phyloP scores from a whole-genome alignment of 2,113 vertebrate species.

The Corynorhinus townsendii region DNA sequence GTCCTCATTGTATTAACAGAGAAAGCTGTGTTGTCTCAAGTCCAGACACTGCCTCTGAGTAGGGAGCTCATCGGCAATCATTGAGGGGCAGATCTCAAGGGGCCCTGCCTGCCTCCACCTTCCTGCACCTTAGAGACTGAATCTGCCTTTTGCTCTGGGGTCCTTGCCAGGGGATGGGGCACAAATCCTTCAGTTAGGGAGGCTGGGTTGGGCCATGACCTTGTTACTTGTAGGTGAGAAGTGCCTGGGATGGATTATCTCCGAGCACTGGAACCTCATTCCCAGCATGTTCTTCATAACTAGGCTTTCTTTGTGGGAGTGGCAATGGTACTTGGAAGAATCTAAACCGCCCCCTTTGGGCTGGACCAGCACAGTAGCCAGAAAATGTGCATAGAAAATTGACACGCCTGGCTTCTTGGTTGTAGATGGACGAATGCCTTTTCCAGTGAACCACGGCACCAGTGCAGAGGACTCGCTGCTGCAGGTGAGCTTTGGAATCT shows the following conservation, averaged over 20 bases:
- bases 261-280: not conserved
- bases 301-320: not conserved
- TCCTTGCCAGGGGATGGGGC: not conserved
- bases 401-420: not conserved
- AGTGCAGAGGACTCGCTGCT: conserved; percentile 87
- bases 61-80: rapidly evolving
- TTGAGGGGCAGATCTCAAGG: not conserved
- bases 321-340: not conserved
- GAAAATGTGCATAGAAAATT: not conserved
- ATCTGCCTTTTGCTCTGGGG: not conserved
- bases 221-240: not conserved
- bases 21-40: not conserved
- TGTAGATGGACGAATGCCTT: conserved; percentile 91
- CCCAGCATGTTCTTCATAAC: not conserved
- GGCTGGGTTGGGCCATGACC: not conserved
- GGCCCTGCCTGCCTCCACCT: not conserved
- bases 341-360: not conserved
- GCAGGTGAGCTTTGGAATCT: conserved; percentile 77
- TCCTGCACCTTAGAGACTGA: not conserved
- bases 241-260: not conserved
- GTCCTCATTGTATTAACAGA: not conserved
- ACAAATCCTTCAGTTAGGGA: rapidly evolving
- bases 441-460: conserved; percentile 89
- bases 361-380: not conserved
- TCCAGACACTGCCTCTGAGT: not conserved